Percentiles rank a stretch among this genome's conserved stretches.
These are phyloP conservation scores for Teleopsis dalmanni DNA, from an alignment of 1,140 invertebrate genomes.

Conservation along the genomic window DNA sequence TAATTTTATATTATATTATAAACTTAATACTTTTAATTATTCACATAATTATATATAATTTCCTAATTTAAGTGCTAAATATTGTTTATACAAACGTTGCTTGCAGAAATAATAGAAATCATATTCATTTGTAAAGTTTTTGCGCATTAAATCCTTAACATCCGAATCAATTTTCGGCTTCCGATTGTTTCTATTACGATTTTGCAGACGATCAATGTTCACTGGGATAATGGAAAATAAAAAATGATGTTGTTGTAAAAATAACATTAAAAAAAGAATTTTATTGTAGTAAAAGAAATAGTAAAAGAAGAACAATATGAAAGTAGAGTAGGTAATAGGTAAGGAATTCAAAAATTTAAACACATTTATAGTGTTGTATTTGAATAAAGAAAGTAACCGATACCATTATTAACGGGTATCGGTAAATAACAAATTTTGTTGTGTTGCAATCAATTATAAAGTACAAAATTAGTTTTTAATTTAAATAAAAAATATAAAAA, in stretches of 20 bases:
- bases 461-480: too few species aligned
- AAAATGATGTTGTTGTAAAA: background rate
- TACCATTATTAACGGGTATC: too few species aligned
- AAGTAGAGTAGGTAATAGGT: background rate
- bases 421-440: too few species aligned
- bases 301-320: too few species aligned
- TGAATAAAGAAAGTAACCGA: too few species aligned
- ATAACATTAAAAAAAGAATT: constrained; percentile 1
- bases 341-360: too few species aligned
- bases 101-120: constrained; percentile 87
- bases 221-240: constrained; percentile 30
- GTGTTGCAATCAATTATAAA: too few species aligned
- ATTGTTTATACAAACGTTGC: constrained; percentile 72
- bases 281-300: too few species aligned
- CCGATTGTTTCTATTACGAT: constrained; percentile 21
- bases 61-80: constrained; percentile 58
- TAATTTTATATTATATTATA: too few species aligned
- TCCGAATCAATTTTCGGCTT: constrained; percentile 59
- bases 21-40: background rate
- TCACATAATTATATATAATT: too few species aligned
- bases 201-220: constrained; percentile 16
- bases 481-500: too few species aligned
- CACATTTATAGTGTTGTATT: too few species aligned
- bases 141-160: constrained; percentile 72
- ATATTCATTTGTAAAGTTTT: constrained; percentile 81